Evolutionary conservation across 2,888 invertebrate genomes (phyloP).

Genomic region (Scaptomyza tumidula): DNA sequence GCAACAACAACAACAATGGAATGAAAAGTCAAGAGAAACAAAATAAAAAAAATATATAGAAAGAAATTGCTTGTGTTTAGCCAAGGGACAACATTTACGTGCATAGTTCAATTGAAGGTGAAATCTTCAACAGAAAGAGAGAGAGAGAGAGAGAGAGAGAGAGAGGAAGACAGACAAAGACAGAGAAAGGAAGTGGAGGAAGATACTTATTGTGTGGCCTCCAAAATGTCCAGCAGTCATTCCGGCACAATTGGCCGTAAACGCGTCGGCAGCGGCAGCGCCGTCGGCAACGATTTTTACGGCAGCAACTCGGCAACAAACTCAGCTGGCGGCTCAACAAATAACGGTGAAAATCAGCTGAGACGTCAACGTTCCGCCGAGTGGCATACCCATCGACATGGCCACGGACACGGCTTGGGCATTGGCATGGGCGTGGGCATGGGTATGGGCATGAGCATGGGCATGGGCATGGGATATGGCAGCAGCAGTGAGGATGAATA

Average conservation of each 20-base stretch:
- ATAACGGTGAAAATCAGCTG: conserved; percentile 80
- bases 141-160: conserved; percentile 51
- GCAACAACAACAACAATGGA: conserved; percentile 4
- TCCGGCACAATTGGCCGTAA: conserved; percentile 85
- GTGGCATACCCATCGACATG: conserved; percentile 86
- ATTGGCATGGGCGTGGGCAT: conserved; percentile 63
- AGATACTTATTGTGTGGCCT: background rate
- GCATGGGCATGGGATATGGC: conserved; percentile 58
- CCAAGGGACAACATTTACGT: conserved; percentile 46
- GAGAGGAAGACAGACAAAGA: conserved; percentile 66
- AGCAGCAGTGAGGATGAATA: conserved; percentile 87
- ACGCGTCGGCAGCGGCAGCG: conserved; percentile 82
- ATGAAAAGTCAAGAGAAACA: conserved; percentile 29
- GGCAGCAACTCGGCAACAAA: conserved; percentile 19
- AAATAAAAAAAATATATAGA: conserved; percentile 31
- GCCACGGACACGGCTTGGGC: conserved; percentile 83
- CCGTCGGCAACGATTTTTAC: conserved; percentile 82
- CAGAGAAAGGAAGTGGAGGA: background rate
- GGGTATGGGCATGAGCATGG: background rate
- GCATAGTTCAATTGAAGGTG: conserved; percentile 72
- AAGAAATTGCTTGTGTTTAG: conserved; percentile 53
- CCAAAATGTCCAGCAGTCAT: conserved; percentile 84
- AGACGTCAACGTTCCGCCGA: conserved; percentile 86
- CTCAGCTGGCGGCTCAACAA: conserved; percentile 22
- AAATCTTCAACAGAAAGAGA: conserved; percentile 18